Conservation (phyloP, 1,140 invertebrate genomes). For the Zaprionus camerounensis region DNA sequence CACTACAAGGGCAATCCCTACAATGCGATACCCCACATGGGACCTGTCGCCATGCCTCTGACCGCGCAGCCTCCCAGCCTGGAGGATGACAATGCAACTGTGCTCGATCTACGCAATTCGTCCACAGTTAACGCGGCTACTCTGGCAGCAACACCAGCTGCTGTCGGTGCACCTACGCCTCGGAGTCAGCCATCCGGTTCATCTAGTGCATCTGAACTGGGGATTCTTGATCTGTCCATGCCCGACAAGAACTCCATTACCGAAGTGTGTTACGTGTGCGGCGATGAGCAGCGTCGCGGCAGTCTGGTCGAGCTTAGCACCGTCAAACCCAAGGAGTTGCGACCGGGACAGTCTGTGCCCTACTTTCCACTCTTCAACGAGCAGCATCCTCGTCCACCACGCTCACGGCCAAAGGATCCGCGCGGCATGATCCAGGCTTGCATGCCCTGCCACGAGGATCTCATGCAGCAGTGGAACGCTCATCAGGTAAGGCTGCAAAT, state of each 20-base stretch:
- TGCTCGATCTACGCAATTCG: constrained; percentile 72
- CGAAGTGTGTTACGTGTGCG: constrained; percentile 95
- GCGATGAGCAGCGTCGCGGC: constrained; percentile 93
- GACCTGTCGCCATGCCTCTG: constrained; percentile 13
- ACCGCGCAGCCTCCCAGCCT: constrained; percentile 28
- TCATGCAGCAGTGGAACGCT: constrained; percentile 92
- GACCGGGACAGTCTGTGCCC: constrained; percentile 85
- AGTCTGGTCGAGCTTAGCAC: constrained; percentile 88
- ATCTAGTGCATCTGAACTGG: constrained; percentile 84
- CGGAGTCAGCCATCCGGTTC: constrained; percentile 15
- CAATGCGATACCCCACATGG: constrained; percentile 43
- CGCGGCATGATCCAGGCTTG: constrained; percentile 91
- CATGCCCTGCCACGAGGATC: constrained; percentile 91
- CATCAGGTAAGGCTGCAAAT: constrained; percentile 86
- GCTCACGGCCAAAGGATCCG: constrained; percentile 93
- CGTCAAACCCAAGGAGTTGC: constrained; percentile 85
- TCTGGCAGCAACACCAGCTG: constrained; percentile 15
- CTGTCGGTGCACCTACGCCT: constrained; percentile 41
- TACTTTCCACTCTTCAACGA: constrained; percentile 93
- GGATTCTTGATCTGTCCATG: constrained; percentile 94
- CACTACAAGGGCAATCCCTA: constrained; percentile 75
- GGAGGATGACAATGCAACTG: constrained; percentile 70
- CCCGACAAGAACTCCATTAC: constrained; percentile 95
- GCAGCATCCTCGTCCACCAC: constrained; percentile 91
- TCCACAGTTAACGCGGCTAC: constrained; percentile 18